Evolutionary conservation across 1,140 invertebrate genomes (phyloP).

Genomic region (Phymorhynchus buccinoides): DNA sequence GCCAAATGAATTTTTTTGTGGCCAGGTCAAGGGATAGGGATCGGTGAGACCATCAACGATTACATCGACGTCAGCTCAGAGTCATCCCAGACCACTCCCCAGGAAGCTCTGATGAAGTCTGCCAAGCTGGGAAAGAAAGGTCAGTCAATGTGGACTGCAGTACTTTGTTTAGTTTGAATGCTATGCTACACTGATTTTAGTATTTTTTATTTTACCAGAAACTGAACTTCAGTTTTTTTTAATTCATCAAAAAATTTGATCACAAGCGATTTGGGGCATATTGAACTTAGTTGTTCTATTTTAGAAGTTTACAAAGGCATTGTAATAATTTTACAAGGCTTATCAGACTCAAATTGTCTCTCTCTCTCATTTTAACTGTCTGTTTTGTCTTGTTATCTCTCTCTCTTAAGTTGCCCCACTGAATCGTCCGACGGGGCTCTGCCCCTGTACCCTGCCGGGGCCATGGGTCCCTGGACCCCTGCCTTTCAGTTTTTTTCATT

Average conservation of each 20-base stretch:
- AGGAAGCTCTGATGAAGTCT: constrained; percentile 68
- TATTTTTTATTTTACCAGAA: too few relatives aligned
- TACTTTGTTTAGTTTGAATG: background rate
- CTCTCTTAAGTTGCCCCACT: too few relatives aligned
- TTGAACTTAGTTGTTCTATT: background rate
- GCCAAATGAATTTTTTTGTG: background rate
- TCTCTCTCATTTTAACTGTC: too few relatives aligned
- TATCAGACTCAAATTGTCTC: too few relatives aligned
- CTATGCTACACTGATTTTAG: too few relatives aligned
- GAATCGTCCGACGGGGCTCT: too few relatives aligned
- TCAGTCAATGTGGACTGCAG: constrained; percentile 10
- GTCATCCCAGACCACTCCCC: constrained; percentile 55
- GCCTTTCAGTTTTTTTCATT: too few relatives aligned
- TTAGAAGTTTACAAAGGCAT: background rate
- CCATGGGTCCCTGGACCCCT: too few relatives aligned
- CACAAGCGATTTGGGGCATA: background rate
- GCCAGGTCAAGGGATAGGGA: constrained; percentile 28
- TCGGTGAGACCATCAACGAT: constrained; percentile 51
- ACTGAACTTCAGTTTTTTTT: too few relatives aligned
- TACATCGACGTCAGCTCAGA: constrained; percentile 53
- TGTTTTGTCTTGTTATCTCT: too few relatives aligned
- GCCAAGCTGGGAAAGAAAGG: constrained; percentile 68
- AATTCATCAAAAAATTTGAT: background rate
- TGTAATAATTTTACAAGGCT: too few relatives aligned
- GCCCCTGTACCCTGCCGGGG: too few relatives aligned